Evolutionary conservation across 2,797 vertebrate species (phyloP).

Genomic region (Sebastes iracundus): DNA sequence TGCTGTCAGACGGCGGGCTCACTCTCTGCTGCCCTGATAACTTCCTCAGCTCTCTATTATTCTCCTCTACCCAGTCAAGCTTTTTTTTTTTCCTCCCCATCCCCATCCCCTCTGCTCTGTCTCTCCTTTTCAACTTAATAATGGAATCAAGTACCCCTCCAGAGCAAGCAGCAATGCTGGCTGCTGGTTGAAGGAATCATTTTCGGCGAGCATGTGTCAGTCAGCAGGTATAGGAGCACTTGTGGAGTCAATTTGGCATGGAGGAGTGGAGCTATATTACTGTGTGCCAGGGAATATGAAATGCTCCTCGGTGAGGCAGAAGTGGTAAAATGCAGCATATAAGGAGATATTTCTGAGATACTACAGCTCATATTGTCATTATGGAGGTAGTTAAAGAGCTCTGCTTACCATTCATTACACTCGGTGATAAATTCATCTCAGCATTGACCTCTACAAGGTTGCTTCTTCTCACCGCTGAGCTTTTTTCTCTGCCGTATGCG

Average conservation of each 20-base stretch:
- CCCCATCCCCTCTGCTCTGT: conserved; percentile 52
- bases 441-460: neutral
- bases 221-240: conserved; percentile 73
- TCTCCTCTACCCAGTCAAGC: conserved; percentile 63
- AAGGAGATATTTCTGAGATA: conserved; percentile 67
- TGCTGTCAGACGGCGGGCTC: conserved; percentile 78
- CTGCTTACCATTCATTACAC: conserved; percentile 39
- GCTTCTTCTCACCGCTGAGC: conserved; percentile 18
- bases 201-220: conserved; percentile 74
- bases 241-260: conserved; percentile 84
- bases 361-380: conserved; percentile 42
- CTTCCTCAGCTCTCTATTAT: conserved; percentile 78
- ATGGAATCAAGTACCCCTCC: conserved; percentile 77
- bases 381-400: conserved; percentile 39
- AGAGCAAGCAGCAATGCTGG: conserved; percentile 68
- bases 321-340: conserved; percentile 76
- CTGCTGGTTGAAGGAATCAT: conserved; percentile 66
- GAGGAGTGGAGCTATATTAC: conserved; percentile 77
- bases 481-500: neutral
- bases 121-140: conserved; percentile 81
- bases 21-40: conserved; percentile 75
- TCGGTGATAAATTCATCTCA: conserved; percentile 19
- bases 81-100: conserved; percentile 7
- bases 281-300: conserved; percentile 81
- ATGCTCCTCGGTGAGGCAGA: conserved; percentile 75